Percentiles rank a stretch among this genome's conserved stretches.
These are phyloP conservation scores for Volucella inflata DNA, from an alignment of 2,888 invertebrate genomes.

Conservation along the genomic window DNA sequence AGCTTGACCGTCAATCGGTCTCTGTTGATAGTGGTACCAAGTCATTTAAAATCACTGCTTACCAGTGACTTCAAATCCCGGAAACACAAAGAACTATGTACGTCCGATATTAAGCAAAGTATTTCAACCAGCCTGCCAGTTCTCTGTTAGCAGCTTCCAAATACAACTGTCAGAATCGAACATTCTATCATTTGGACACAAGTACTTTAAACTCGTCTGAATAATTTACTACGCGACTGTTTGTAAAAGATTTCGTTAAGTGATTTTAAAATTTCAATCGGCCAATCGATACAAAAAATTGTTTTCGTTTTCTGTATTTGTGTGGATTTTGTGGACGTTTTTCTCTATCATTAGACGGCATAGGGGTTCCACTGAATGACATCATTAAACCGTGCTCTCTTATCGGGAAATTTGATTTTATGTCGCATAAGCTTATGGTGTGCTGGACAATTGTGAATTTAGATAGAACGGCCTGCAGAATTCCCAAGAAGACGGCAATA, in stretches of 20 bases:
- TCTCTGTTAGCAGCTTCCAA: no score
- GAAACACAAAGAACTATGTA: no score
- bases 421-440: slow-evolving; percentile 60
- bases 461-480: slow-evolving; percentile 48
- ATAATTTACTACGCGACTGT: slow-evolving; percentile 31
- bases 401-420: slow-evolving; percentile 74
- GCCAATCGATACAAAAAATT: slow-evolving; percentile 42
- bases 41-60: no score
- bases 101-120: no score
- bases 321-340: slow-evolving; percentile 1
- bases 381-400: slow-evolving; percentile 70
- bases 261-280: slow-evolving; percentile 40
- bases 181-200: no score
- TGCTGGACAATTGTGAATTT: slow-evolving; percentile 28
- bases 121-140: no score
- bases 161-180: no score
- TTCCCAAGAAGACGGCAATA: slow-evolving; percentile 38
- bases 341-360: slow-evolving; percentile 71
- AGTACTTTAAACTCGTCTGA: background rate
- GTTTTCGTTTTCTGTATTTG: background rate
- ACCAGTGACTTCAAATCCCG: no score
- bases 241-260: slow-evolving; percentile 6
- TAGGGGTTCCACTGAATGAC: slow-evolving; percentile 72
- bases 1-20: no score
- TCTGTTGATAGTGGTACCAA: no score